Evolutionary conservation across 1,140 invertebrate genomes (phyloP), one percentile per base, ranked within the genome.

Genomic region (Notospermus geniculatus): DNA sequence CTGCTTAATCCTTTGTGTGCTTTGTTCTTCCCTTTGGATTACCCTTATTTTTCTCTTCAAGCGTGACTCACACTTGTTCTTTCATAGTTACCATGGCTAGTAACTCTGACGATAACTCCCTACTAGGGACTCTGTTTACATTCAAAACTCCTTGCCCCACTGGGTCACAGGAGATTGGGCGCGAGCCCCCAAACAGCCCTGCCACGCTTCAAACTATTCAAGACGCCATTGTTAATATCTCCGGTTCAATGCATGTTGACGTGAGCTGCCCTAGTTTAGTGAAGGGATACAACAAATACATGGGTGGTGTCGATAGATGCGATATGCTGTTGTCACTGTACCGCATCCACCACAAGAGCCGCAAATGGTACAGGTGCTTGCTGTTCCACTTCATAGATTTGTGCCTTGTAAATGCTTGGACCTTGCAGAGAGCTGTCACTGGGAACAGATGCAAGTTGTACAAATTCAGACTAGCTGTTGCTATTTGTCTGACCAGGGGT

Each of bases 361-460:
- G 39, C 4, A 58, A 58, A 43, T 58, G 56, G 56, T 58, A 58
- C 39, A 36, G 29, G 30, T 15, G 56, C 19, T n/a, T 58, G 22
- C 2, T 58, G 2, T 58, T 36, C 15, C 56, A 58, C 27, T 52
- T 58, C 4, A 22, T 41, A 13, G 56, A 58, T 45, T 19, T 58
- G 17, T 52, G 32, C 9, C 7, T n/a, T 13, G 5, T 23, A 9
- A 58, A 58, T 58, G 56, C 56, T 15, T 58, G 56, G 56, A 4
- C 5, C 17, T 9, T 58, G 39, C 30, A 41, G 15, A 22, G 23
- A 15, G 39, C 30, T 7, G 29, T 58, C 4, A 58, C 22, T 45
- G 27, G 27, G 4, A 23, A 9, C 27, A 7, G 4, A 4, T 36
- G 5, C 30, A 22, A 17, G 39, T 30, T 9, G 4, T 41, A 58